phyloP scores from a whole-genome alignment of 2,113 vertebrate genomes.

The Willisornis vidua region DNA sequence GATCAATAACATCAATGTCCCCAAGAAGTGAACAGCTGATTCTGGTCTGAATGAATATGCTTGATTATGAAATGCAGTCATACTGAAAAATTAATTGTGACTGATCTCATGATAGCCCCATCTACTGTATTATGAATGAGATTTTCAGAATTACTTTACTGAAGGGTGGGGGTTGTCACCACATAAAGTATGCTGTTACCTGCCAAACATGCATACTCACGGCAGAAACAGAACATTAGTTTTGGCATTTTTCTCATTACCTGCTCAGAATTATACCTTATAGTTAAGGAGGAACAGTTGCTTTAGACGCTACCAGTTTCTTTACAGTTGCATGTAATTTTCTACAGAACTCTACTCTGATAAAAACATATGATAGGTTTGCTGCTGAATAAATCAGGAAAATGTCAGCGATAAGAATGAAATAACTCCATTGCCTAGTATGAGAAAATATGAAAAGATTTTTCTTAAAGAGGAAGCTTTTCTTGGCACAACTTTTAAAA shows the following conservation, averaged over 20 bases:
- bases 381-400: not conserved
- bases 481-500: not conserved
- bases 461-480: not conserved
- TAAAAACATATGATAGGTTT: not conserved
- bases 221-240: not conserved
- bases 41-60: constrained; percentile 34
- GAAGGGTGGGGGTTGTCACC: not conserved
- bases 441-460: not conserved
- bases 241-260: not conserved
- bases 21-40: constrained; percentile 41
- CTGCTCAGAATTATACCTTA: not conserved
- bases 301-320: not conserved
- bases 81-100: constrained; percentile 35
- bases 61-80: constrained; percentile 44
- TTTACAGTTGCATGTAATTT: not conserved
- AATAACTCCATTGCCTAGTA: not conserved
- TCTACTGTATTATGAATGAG: constrained; percentile 12
- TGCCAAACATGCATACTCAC: not conserved
- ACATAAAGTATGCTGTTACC: not conserved
- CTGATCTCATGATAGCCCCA: constrained; percentile 33
- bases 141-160: constrained; percentile 39
- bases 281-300: not conserved
- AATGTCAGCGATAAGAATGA: not conserved
- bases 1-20: constrained; percentile 1
- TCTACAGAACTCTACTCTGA: not conserved